Base-by-base conservation (phyloP, 1,140 invertebrate genomes). In the Drosophila mauritiana region DNA sequence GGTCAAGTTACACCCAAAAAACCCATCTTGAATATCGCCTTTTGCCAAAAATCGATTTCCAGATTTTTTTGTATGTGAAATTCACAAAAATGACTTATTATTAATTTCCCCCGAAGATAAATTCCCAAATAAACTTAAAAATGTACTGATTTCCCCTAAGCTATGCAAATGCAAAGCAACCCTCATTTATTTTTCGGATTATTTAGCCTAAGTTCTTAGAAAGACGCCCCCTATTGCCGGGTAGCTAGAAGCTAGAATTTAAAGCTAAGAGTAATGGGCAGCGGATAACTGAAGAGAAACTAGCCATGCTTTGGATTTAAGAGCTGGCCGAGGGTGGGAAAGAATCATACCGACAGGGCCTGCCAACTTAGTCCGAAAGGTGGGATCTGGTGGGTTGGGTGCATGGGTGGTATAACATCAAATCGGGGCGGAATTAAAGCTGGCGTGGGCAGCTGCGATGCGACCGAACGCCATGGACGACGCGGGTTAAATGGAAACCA, bases 231-330 rank as follows among this genome's bases (percentile, higher is more conserved):
- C 88, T 91, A 67, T 79, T 22, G 80, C 3, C 37, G 49, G 68
- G 51, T 72, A 63, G 54, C 64, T 67, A 62, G 63, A 57, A 20
- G 7, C 53, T 73, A 59, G 61, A 65, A 78, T 37, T 75, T 78
- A 72, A 80, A 58, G 48, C 54, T 37, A 70, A 76, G 73, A 76
- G 73, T 76, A 76, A 58, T 51, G 27, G 40, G 25, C 37, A 40
- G 22, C 77, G 80, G 83, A 91, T 91, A 91, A 89, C 58, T 51
- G 63, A 89, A 89, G 84, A 89, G 84, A 80, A 80, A 73, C 63
- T 75, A 86, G 40, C 34, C 55, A 17, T 4, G 43, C 20, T 62
- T 70, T 45, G 34, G n/a, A 40, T 70, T 76, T 72, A 88, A 76
- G 42, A 67, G 67, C 62, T 39, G 48, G 73, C 73, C 80, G 73